phyloP scores from a whole-genome alignment of 2,888 invertebrate species.

The Cetonia aurata region DNA sequence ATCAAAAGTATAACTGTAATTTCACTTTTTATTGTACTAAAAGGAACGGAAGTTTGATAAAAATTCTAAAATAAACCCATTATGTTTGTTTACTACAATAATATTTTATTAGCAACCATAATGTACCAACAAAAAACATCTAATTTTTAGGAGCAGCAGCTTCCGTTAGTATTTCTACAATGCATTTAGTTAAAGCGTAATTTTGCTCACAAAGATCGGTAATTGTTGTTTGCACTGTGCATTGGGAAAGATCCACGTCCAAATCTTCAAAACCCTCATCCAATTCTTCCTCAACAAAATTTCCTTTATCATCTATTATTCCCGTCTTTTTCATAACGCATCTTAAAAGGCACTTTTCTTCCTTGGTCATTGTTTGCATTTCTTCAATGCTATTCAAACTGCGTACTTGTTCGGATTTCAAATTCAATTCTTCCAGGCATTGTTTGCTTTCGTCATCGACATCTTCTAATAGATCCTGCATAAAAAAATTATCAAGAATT shows the following conservation, averaged over 20 bases:
- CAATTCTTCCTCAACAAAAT: neutral
- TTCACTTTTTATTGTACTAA: no score
- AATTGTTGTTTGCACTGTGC: neutral
- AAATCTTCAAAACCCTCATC: neutral
- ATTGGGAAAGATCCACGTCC: conserved; percentile 6
- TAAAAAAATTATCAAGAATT: neutral
- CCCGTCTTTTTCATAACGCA: conserved; percentile 13
- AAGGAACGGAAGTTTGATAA: neutral
- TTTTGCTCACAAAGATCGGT: conserved; percentile 17
- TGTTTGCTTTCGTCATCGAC: neutral
- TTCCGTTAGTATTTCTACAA: neutral
- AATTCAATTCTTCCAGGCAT: conserved; percentile 10
- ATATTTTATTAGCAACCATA: neutral
- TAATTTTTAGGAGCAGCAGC: neutral
- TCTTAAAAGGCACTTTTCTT: conserved; percentile 25
- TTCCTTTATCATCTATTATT: neutral
- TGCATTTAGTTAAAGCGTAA: conserved; percentile 10
- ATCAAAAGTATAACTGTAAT: no score
- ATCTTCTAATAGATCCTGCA: neutral
- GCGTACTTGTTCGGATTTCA: neutral
- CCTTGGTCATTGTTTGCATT: neutral
- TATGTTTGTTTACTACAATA: neutral
- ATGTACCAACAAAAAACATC: neutral
- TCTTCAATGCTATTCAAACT: neutral
- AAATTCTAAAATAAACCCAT: neutral